These are phyloP conservation scores for zebrafish (Danio rerio) DNA, from an alignment of 2,113 vertebrate genomes.

Conservation along the genomic window GRCz12tu NC_133185.1:4878501-4879000, in stretches of 20 bases:
- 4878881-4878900: constrained; percentile 35
- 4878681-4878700: constrained; percentile 33
- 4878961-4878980: not conserved
- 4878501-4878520: not conserved
- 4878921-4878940: not conserved
- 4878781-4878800: constrained; percentile 1
- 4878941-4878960: not conserved
- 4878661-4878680: constrained; percentile 11
- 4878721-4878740: constrained; percentile 28
- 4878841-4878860: constrained; percentile 35
- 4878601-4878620: constrained; percentile 11
- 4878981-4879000: not conserved
- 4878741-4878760: constrained; percentile 15
- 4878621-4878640: not conserved
- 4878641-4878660: constrained; percentile 27
- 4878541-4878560: not conserved
- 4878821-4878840: constrained; percentile 8
- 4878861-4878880: constrained; percentile 23
- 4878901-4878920: not conserved
- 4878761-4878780: constrained; percentile 15
- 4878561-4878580: not conserved
- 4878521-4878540: not conserved
- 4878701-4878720: not conserved
- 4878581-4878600: not conserved
- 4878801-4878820: constrained; percentile 10